A percentile compares a stretch with the other conserved stretches of the same genome.
phyloP scores from a whole-genome alignment of 1,140 invertebrate genomes.

The Drosophila tani region DNA sequence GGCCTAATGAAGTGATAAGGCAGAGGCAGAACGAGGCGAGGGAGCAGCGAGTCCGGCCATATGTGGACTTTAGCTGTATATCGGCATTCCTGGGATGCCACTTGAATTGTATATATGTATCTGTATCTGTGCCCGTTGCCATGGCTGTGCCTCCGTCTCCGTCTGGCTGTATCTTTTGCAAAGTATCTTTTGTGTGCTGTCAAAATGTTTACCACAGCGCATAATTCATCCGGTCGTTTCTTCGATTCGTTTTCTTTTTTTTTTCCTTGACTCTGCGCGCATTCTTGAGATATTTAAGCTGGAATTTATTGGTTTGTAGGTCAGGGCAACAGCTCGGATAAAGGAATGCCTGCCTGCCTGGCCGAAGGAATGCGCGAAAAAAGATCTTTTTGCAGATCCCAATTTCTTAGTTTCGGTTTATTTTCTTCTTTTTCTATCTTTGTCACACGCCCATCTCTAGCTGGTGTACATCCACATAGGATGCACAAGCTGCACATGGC shows the following conservation, averaged over 20 bases:
- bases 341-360: slow-evolving; percentile 39
- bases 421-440: slow-evolving; percentile 15
- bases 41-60: slow-evolving; percentile 32
- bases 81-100: slow-evolving; percentile 72
- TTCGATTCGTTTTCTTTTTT: slow-evolving; percentile 27
- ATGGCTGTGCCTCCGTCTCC: slow-evolving; percentile 12
- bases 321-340: slow-evolving; percentile 55
- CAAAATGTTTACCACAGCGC: slow-evolving; percentile 78
- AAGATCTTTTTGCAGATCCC: slow-evolving; percentile 18
- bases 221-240: slow-evolving; percentile 70
- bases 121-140: slow-evolving; percentile 27
- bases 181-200: slow-evolving; percentile 60
- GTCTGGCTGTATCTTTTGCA: slow-evolving; percentile 56
- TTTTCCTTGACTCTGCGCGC: slow-evolving; percentile 35
- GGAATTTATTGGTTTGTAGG: slow-evolving; percentile 79
- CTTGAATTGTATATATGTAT: slow-evolving; percentile 48
- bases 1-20: slow-evolving; percentile 83
- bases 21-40: slow-evolving; percentile 59
- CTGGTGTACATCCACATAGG: slow-evolving; percentile 28
- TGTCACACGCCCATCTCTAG: slow-evolving; percentile 39
- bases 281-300: slow-evolving; percentile 72
- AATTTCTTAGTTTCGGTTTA: background rate
- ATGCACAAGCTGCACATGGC: slow-evolving; percentile 44
- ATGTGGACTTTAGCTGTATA: slow-evolving; percentile 58
- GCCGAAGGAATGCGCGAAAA: slow-evolving; percentile 31